Conservation (phyloP, 64 coral and sea anemone genomes). For the Exaiptasia diaphana region DNA sequence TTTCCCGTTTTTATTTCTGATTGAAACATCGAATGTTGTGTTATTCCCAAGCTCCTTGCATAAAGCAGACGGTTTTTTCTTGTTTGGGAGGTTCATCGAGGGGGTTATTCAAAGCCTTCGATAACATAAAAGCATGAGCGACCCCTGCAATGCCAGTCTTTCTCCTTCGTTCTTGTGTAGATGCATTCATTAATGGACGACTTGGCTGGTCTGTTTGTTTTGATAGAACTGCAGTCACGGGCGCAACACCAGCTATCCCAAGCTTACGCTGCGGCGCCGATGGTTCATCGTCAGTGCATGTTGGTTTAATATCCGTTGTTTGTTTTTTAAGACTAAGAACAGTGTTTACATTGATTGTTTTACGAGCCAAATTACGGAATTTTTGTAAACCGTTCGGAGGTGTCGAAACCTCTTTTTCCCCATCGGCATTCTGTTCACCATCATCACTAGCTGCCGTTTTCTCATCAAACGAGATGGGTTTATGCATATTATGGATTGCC, state of each 20-base stretch:
- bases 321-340: background rate
- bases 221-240: too few species aligned
- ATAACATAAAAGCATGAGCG: background rate
- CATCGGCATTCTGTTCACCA: background rate
- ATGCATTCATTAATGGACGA: background rate
- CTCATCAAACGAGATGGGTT: constrained; percentile 21
- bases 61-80: too few species aligned
- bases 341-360: constrained; percentile 54
- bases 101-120: too few species aligned
- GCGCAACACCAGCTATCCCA: too few species aligned
- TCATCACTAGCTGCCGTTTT: background rate
- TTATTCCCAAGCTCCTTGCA: too few species aligned
- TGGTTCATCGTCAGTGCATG: background rate
- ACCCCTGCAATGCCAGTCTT: background rate
- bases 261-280: background rate
- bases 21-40: too few species aligned
- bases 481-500: constrained; percentile 71
- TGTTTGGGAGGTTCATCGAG: too few species aligned
- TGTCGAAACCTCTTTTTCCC: background rate
- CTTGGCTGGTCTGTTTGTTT: too few species aligned
- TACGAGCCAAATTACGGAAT: constrained; percentile 25
- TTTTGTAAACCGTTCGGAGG: background rate
- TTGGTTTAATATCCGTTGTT: background rate
- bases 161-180: background rate
- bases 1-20: too few species aligned